Percentiles rank a stretch among this genome's conserved stretches.
Conservation (phyloP, 1,140 invertebrate species). For the Drosophila ficusphila region DNA sequence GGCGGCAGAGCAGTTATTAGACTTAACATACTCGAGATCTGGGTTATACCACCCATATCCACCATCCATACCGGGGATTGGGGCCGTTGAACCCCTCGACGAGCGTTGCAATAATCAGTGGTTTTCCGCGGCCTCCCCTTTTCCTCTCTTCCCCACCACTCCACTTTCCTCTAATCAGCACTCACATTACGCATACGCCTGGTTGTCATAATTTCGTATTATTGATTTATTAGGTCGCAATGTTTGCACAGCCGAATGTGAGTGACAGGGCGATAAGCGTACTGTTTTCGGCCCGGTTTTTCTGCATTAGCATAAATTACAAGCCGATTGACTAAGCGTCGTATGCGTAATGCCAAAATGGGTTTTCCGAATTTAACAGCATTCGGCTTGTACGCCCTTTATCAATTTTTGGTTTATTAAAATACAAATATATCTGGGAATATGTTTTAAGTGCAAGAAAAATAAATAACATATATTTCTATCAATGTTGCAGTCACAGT, state of each 20-base stretch:
- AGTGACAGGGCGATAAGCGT: constrained; percentile 45
- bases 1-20: constrained; percentile 63
- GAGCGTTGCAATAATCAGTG: background rate
- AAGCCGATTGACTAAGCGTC: background rate
- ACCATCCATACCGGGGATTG: background rate
- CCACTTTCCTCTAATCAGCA: constrained; percentile 44
- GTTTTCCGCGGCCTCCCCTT: background rate
- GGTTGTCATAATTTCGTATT: constrained; percentile 52
- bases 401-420: too few species aligned
- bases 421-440: too few species aligned
- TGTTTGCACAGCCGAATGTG: constrained; percentile 37
- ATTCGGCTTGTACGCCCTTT: too few species aligned
- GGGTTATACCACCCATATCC: constrained; percentile 28
- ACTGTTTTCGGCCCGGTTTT: constrained; percentile 51
- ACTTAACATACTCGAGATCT: constrained; percentile 49
- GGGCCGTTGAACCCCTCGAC: constrained; percentile 24
- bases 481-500: too few species aligned
- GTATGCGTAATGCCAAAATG: constrained; percentile 4
- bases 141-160: background rate
- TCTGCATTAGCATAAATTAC: constrained; percentile 67
- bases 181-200: constrained; percentile 58
- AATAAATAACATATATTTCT: too few species aligned
- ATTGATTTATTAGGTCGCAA: constrained; percentile 66
- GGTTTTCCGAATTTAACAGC: background rate
- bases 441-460: too few species aligned